Base-by-base conservation (phyloP, 2,797 vertebrate species). In the Enteromius viviparus region DNA sequence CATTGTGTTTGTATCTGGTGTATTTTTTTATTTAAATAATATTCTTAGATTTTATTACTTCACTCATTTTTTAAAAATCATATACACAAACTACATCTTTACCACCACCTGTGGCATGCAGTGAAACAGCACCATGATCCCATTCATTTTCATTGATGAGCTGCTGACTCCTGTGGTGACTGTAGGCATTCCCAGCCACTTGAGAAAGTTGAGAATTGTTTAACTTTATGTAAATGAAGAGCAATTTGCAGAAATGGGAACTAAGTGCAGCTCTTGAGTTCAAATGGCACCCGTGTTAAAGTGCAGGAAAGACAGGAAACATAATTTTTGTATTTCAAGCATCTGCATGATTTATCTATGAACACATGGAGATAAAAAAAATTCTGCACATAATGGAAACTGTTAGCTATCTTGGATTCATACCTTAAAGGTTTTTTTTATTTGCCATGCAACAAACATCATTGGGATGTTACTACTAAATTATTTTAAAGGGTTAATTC, bases 201-300 rank as follows among this genome's bases (percentile, higher is more conserved):
- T 49, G 45, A 49, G 15, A 49, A 71, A 32, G 15, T 29, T 71
- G 23, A 11, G 69, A 71, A 71, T 32, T 71, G 69, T 72, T 51
- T 51, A 72, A 34, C 26, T 51, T 51, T 51, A 72, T 32, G 70
- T 29, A 72, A 51, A 51, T 72, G 29, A 49, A 49, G 69, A 72
- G 26, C 47, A 5, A 21, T 47, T 51, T 21, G 9, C 26, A 17
- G 15, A 17, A 29, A 17, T 49, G 2, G 32, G 17, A 19, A 21
- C 26, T 72, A 51, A 51, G 9, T 32, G 45, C 49, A 26, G 34
- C 26, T 34, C 29, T 29, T 11, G 4, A 53, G 47, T 53, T 74
- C 49, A 74, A 53, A 53, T 14, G 11, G 34, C 49, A 74, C 5
- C 71, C 2, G 1, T 34, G 10, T 55, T 29, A 1, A 32, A 23